Evolutionary conservation across 2,888 invertebrate species (phyloP), one percentile per base, ranked within the genome.

Genomic region (Diarsia brunnea): DNA sequence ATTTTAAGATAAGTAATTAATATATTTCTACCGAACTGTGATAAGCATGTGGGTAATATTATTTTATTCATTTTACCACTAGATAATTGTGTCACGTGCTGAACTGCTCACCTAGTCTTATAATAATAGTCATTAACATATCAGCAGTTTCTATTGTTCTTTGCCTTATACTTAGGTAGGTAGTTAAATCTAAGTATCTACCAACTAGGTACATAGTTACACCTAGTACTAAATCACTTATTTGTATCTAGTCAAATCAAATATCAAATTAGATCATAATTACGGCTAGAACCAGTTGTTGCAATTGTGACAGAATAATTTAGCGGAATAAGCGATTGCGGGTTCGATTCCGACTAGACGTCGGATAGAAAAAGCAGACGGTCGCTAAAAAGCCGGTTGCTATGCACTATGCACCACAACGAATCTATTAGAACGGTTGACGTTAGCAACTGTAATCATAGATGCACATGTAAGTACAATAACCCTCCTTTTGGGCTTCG

Each of bases 1-100:
- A 69, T 79, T 69, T 61, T n/a, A 58, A 31, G 45, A 67, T 49
- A 27, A 63, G 24, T 69, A 73, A 79, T 67, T 19, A 47, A 51
- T 79, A 45, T 53, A 19, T 38, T 51, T 38, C 27, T 19, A 45
- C 31, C 21, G n/a, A 53, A 45, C 11, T 19, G 43, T 64, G 58
- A 21, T 58, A 27, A 0, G 47, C 4, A 60, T 45, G 31, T 73
- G 43, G 43, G n/a, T n/a, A n/a, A n/a, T 63, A n/a, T 63, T n/a
- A 8, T 8, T 43, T 38, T 14, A 2, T 38, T 43, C 43, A n/a
- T 63, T 38, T 38, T 61, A 43, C 21, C 21, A 38, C 14, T 14
- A 38, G 16, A 19, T 19, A 2, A 31, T 38, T 38, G 4, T 38
- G 10, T 31, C 19, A 11, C 47, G 21, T 27, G 14, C 27, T 60